A percentile compares a stretch with the other conserved stretches of the same genome.
These are phyloP conservation scores for Anarsia innoxiella DNA, from an alignment of 2,888 invertebrate genomes.

Conservation along the genomic window DNA sequence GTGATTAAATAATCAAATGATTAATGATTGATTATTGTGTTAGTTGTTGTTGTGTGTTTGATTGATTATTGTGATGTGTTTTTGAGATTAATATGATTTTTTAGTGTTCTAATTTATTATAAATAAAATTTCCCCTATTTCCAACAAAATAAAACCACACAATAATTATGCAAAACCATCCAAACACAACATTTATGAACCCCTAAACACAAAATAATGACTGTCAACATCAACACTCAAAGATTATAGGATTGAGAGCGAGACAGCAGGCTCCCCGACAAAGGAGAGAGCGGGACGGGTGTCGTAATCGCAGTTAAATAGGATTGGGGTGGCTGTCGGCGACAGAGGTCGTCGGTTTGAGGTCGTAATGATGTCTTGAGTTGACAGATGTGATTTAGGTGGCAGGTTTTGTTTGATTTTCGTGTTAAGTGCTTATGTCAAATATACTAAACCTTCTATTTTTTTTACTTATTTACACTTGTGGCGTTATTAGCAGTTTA, in stretches of 20 bases:
- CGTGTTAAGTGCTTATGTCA: slow-evolving; percentile 4
- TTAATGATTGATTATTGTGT: no score
- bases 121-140: no score
- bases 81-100: no score
- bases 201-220: background rate
- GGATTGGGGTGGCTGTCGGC: slow-evolving; percentile 40
- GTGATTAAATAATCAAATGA: no score
- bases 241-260: slow-evolving; percentile 43
- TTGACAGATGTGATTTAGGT: slow-evolving; percentile 49
- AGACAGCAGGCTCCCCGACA: slow-evolving; percentile 20
- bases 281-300: slow-evolving; percentile 24
- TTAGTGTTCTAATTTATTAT: background rate
- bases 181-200: background rate
- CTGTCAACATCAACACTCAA: slow-evolving; percentile 15
- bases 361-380: slow-evolving; percentile 54
- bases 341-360: slow-evolving; percentile 38
- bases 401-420: slow-evolving; percentile 26
- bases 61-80: no score
- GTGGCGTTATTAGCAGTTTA: background rate
- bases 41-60: no score
- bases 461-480: background rate
- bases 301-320: slow-evolving; percentile 8
- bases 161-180: background rate
- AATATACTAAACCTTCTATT: background rate
- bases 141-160: background rate